Percentiles rank a stretch among this genome's conserved stretches.
These are phyloP conservation scores for Drosophila diplacantha DNA, from an alignment of 2,888 invertebrate genomes.

Conservation along the genomic window DNA sequence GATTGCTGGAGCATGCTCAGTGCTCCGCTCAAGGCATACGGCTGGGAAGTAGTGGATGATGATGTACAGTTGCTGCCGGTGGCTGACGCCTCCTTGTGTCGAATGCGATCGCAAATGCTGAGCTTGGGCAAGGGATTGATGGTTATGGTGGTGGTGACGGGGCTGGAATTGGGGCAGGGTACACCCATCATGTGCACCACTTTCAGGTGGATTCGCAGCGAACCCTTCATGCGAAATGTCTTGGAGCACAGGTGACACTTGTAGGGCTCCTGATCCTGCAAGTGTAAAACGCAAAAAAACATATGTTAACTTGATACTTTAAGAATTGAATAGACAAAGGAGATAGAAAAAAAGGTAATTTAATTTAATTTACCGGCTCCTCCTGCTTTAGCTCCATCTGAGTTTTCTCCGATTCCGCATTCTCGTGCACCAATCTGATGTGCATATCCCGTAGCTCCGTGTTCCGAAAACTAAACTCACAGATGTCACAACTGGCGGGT, in stretches of 20 bases:
- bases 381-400: slow-evolving; percentile 3
- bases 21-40: slow-evolving; percentile 60
- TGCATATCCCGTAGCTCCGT: slow-evolving; percentile 85
- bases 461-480: slow-evolving; percentile 85
- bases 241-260: slow-evolving; percentile 87
- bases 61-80: slow-evolving; percentile 7
- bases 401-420: slow-evolving; percentile 35
- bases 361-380: slow-evolving; percentile 8
- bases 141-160: slow-evolving; percentile 19
- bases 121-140: slow-evolving; percentile 62
- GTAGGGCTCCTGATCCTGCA: slow-evolving; percentile 67
- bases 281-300: not conserved
- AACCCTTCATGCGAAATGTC: slow-evolving; percentile 89
- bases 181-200: slow-evolving; percentile 83
- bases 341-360: not conserved
- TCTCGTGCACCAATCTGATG: slow-evolving; percentile 83
- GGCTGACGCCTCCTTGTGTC: slow-evolving; percentile 59
- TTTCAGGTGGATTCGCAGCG: slow-evolving; percentile 88
- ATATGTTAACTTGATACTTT: too few relatives aligned
- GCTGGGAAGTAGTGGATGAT: slow-evolving; percentile 38
- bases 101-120: slow-evolving; percentile 74
- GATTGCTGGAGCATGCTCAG: slow-evolving; percentile 59
- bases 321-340: not conserved
- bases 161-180: slow-evolving; percentile 45
- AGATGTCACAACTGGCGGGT: slow-evolving; percentile 81